Base-by-base conservation (phyloP, 2,113 vertebrate species). In the Vulpes vulpes region DNA sequence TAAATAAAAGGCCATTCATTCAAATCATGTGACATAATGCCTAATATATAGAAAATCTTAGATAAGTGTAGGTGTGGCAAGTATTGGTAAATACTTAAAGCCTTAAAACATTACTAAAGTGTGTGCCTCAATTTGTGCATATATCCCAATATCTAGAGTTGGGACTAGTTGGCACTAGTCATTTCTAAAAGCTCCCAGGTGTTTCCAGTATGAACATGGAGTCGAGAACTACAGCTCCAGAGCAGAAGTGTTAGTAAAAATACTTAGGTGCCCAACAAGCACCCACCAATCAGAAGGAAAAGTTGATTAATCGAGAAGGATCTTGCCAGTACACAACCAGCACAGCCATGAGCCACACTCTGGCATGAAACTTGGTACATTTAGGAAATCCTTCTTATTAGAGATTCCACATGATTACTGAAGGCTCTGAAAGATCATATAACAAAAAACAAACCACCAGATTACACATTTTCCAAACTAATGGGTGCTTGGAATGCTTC, bases 1-100 rank as follows among this genome's bases (percentile, higher is more conserved):
- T 60, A 35, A 93, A 57, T 91, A 80, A 91, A 93, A 94, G 67
- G 11, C 7, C 62, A 90, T n/a, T 91, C 64, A 73, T 84, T 67
- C 35, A 59, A 91, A 67, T 32, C 32, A 64, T n/a, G 38, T 11
- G n/a, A 30, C 19, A 19, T 62, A 51, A 73, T 53, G 20, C 4
- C 14, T 35, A 57, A n/a, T 15, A 20, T 51, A 16, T 5, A 84
- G 25, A 80, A 62, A 74, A 51, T n/a, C 20, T 25, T 78, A 9
- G 17, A 0, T 9, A 65, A 69, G 5, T 23, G 3, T 20, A 30
- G 1, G 1, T 30, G 25, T 60, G 73, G 6, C 23, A 30, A 38
- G 60, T 88, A 76, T 73, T 49, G 62, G n/a, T 59, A 73, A 93
- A 78, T 35, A 35, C 4, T n/a, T 69, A 59, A 49, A 78, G n/a